Evolutionary conservation across 2,797 vertebrate genomes (phyloP), one percentile per base, ranked within the genome.

Genomic region (Ficedula albicollis): DNA sequence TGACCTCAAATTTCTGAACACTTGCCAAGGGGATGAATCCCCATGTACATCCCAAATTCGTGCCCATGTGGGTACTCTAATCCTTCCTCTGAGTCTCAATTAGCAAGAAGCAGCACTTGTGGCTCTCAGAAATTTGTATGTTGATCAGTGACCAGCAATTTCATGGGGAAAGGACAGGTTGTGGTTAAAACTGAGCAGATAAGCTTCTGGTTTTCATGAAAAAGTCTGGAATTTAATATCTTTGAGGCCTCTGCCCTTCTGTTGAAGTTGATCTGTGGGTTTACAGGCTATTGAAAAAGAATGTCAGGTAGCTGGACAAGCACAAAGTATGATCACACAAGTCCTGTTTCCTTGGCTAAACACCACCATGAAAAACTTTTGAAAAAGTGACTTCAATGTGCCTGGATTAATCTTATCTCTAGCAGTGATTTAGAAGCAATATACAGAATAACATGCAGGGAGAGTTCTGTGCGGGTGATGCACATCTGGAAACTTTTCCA

Each of bases 401-500:
- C 77, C 86, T 92, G 78, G 67, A 82, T 94, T 92, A 89, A 77
- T 92, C 41, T 93, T 93, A 87, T 90, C 72, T 87, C 34, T 32
- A 58, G n/a, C 18, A 41, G 43, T 49, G 54, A 83, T 87, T 89
- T 77, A 83, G 74, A 87, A 84, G 74, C 74, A 83, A 83, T 15
- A 67, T 36, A 54, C 2, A 51, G 81, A 79, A 76, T 80, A 83
- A 64, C 11, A 49, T 32, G n/a, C 32, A 64, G 8, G 9, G 39
- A 73, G 58, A 92, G 25, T 84, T 96, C 83, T 48, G 36, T 55
- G 36, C 64, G 64, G 25, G 22, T 62, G 84, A 80, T 96, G 94
- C 18, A 92, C 41, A 95, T 89, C 81, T 84, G 92, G 86, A 96
- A 96, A 97, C 88, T 92, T 95, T 94, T 90, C 64, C 81, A 90